Evolutionary conservation across 2,113 vertebrate species (phyloP), one percentile per base, ranked within the genome.

Genomic region (Microcebus ravelobensis): DNA sequence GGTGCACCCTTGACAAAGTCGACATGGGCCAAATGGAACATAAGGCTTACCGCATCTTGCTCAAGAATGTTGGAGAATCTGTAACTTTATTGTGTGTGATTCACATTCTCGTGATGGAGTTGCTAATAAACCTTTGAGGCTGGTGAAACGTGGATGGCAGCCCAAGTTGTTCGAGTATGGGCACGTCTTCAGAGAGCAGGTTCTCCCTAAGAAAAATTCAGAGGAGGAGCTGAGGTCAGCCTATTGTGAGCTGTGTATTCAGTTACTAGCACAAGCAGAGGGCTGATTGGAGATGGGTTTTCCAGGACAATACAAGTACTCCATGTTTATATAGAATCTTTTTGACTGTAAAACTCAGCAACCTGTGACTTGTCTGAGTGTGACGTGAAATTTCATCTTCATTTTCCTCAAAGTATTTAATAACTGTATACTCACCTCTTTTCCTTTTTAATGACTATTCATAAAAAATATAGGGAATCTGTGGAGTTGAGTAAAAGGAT

Each of bases 31-130:
- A 97, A 79, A 67, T 42, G 63, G 61, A 95, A 83, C 83, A 73
- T 3, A 50, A 80, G 57, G 63, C 85, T 96, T 65, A 94, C 70
- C 80, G 52, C 27, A 39, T 74, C 85, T 92, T 95, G 92, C 93
- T 95, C 77, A 96, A 89, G 95, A 97, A 65, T 76, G 82, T 79
- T 83, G 73, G 85, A n/a, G 67, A 77, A 88, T 77, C 87, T 96
- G 2, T 89, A 77, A 83, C 71, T 94, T 81, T 57, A 89, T 21
- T 57, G 70, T 55, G 76, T 65, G 45, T 92, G 88, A 97, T 83
- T 98, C 97, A 92, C 77, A 18, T 74, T 93, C 92, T 95, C 45
- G 6, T 48, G 94, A 74, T 50, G 27, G 74, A 63, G 67, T 70
- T 95, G 73, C 85, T 89, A 50, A 65, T 95, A 81, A 85, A 63